Conservation (phyloP, 35 echinoderm and acorn worm genomes). For the Apostichopus parvimensis region DNA sequence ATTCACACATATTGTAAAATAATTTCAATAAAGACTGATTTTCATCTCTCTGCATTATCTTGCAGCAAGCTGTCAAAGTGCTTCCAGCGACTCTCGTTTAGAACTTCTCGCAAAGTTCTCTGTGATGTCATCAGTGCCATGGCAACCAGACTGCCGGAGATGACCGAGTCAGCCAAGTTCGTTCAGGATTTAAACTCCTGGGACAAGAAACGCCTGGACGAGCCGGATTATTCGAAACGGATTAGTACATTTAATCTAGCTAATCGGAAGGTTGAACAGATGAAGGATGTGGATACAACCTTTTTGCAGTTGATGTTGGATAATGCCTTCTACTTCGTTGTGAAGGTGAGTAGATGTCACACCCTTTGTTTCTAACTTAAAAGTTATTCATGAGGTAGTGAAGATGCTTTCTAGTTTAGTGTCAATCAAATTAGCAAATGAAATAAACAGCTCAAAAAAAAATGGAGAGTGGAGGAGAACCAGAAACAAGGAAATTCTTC, state of each 20-base stretch:
- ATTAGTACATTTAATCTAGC: constrained; percentile 68
- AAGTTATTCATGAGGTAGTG: too few relatives aligned
- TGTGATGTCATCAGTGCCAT: constrained; percentile 77
- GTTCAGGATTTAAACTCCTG: constrained; percentile 72
- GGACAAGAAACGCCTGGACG: constrained; percentile 84
- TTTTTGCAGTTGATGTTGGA: constrained; percentile 73
- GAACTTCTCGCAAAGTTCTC: constrained; percentile 55
- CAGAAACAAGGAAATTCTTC: too few relatives aligned
- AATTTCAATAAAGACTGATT: too few relatives aligned
- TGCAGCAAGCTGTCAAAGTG: constrained; percentile 68
- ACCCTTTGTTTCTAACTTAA: too few relatives aligned
- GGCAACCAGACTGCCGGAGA: constrained; percentile 49
- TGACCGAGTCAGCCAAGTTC: constrained; percentile 55
- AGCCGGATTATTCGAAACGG: constrained; percentile 75
- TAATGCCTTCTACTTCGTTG: constrained; percentile 92
- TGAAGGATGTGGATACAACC: constrained; percentile 56
- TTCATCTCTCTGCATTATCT: neutral
- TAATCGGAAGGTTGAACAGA: constrained; percentile 59
- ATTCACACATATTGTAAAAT: neutral
- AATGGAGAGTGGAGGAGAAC: too few relatives aligned
- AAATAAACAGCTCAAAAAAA: too few relatives aligned
- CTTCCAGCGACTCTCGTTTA: constrained; percentile 69
- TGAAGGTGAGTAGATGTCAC: constrained; percentile 56
- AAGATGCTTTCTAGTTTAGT: constrained; percentile 41
- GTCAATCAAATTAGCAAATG: too few relatives aligned